phyloP scores from a whole-genome alignment of 2,888 invertebrate species.

The Galeopsomyia nigrocyanea region DNA sequence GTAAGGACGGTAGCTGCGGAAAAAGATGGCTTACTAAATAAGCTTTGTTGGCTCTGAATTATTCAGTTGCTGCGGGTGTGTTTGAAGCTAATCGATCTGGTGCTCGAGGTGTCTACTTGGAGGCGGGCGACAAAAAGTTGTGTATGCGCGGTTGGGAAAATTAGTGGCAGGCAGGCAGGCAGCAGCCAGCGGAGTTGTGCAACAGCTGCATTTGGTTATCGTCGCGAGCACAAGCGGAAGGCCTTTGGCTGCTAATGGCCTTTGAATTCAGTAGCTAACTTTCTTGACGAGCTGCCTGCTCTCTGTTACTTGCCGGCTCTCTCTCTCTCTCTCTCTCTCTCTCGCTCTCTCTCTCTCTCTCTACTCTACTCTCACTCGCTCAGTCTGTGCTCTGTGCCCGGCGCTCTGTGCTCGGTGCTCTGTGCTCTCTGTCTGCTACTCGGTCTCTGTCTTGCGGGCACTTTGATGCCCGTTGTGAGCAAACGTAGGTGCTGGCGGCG shows the following conservation, averaged over 20 bases:
- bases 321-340: no score
- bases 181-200: conserved; percentile 5
- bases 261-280: conserved; percentile 56
- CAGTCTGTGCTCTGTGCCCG: no score
- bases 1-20: conserved; percentile 52
- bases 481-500: background rate
- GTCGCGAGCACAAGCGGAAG: conserved; percentile 19
- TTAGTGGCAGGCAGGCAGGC: background rate
- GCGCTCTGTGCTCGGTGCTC: no score
- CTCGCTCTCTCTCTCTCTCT: no score
- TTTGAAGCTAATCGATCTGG: conserved; percentile 20
- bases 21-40: conserved; percentile 37
- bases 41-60: conserved; percentile 33
- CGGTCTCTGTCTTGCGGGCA: conserved; percentile 39
- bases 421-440: no score
- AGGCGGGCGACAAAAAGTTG: no score
- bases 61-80: conserved; percentile 27
- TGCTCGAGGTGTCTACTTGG: no score
- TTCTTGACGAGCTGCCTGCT: conserved; percentile 53
- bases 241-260: conserved; percentile 49
- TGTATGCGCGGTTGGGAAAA: background rate
- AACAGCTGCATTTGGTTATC: conserved; percentile 43
- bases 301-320: background rate
- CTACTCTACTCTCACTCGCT: no score
- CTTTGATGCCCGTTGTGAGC: conserved; percentile 49